Percentiles rank a stretch among this genome's conserved stretches.
phyloP scores from a whole-genome alignment of 2,113 vertebrate species.

The Dendrocopos noguchii region DNA sequence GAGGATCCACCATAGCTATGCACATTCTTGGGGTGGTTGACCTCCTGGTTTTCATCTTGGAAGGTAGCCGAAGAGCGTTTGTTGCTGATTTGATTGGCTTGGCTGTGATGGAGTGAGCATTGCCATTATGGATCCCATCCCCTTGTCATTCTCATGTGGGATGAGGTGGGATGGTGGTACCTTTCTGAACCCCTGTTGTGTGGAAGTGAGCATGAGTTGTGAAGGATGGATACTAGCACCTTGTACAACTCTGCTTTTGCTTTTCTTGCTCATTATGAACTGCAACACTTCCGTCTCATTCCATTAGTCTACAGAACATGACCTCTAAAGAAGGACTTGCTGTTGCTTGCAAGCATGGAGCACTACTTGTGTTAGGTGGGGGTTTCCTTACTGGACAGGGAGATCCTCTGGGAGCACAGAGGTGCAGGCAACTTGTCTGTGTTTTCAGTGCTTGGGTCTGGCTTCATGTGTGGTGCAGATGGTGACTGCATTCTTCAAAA shows the following conservation, averaged over 20 bases:
- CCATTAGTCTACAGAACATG: neutral
- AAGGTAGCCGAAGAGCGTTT: neutral
- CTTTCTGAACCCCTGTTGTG: neutral
- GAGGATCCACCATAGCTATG: neutral
- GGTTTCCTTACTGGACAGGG: neutral
- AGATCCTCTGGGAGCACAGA: neutral
- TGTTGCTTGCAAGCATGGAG: neutral
- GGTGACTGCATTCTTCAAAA: neutral
- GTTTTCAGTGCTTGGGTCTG: neutral
- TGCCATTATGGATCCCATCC: neutral
- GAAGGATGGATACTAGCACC: neutral
- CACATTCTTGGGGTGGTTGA: neutral
- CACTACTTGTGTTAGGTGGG: neutral
- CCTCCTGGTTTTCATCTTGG: neutral
- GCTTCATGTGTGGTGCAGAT: neutral
- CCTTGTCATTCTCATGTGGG: neutral
- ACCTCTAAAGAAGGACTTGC: neutral
- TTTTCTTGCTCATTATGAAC: neutral
- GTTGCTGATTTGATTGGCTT: neutral
- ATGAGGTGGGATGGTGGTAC: neutral
- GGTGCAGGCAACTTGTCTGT: neutral
- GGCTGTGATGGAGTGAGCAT: neutral
- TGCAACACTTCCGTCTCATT: accelerated
- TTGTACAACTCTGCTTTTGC: neutral
- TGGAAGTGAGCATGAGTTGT: neutral